These are phyloP conservation scores for Ommatoiulus sabulosus DNA, from an alignment of 2,888 invertebrate genomes.

Conservation along the genomic window DNA sequence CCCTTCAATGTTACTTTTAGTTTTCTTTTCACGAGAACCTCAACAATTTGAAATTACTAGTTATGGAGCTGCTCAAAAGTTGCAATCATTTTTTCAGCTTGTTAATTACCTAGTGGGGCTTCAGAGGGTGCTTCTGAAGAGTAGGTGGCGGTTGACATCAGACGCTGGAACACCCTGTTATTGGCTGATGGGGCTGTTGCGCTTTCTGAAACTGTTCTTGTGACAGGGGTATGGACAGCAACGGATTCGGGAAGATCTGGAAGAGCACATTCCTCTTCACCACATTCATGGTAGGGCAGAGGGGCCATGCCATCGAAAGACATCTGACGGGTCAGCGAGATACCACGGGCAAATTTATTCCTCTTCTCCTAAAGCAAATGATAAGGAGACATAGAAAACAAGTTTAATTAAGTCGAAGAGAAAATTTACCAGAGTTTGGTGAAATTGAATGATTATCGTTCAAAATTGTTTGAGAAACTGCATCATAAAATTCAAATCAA, in stretches of 20 bases:
- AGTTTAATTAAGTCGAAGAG: too few relatives aligned
- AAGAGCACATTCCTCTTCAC: conserved; percentile 49
- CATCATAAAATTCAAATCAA: too few relatives aligned
- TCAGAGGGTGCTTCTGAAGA: conserved; percentile 46
- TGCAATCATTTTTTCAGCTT: too few relatives aligned
- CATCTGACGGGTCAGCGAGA: conserved; percentile 72
- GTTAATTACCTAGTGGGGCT: conserved; percentile 49
- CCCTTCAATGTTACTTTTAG: too few relatives aligned
- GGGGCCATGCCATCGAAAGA: conserved; percentile 72
- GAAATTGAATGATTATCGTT: too few relatives aligned
- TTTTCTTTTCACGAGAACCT: too few relatives aligned
- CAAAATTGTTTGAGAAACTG: too few relatives aligned
- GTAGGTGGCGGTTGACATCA: conserved; percentile 54
- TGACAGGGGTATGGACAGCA: neutral
- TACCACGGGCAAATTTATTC: neutral
- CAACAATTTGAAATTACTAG: too few relatives aligned
- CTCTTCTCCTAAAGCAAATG: neutral
- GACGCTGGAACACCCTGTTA: conserved; percentile 55
- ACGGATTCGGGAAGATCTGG: conserved; percentile 51
- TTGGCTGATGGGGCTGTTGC: conserved; percentile 47
- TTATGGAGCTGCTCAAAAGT: too few relatives aligned
- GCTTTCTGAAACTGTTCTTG: conserved; percentile 45
- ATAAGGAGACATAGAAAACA: neutral
- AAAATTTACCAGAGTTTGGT: too few relatives aligned
- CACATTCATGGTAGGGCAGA: conserved; percentile 73